These are phyloP conservation scores for Megalonaias nervosa DNA, from an alignment of 1,140 invertebrate species.

Conservation along the genomic window DNA sequence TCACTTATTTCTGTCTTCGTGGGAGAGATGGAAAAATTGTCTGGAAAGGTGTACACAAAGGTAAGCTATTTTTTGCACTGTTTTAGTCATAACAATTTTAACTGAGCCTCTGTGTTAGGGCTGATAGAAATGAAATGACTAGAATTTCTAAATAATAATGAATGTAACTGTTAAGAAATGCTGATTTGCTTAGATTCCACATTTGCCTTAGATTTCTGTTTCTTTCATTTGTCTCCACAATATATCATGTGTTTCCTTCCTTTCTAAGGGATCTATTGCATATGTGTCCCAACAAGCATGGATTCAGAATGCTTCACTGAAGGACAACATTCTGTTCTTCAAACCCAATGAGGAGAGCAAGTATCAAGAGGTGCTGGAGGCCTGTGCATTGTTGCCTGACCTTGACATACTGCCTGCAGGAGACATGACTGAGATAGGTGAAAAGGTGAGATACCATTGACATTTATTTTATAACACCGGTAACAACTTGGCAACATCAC, in stretches of 20 bases:
- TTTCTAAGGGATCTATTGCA: conserved; percentile 70
- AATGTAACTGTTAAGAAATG: background rate
- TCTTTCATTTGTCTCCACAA: no score
- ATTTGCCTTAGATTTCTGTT: background rate
- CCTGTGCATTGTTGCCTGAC: conserved; percentile 79
- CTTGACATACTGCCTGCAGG: conserved; percentile 80
- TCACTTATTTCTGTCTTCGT: conserved; percentile 76
- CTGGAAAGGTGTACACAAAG: conserved; percentile 58
- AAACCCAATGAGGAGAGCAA: conserved; percentile 68
- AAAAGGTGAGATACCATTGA: conserved; percentile 51
- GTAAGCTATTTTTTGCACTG: conserved; percentile 31
- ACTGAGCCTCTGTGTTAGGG: background rate
- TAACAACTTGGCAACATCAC: no score
- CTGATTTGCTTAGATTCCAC: background rate
- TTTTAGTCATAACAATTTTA: background rate
- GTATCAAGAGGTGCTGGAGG: conserved; percentile 73
- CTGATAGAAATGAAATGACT: background rate
- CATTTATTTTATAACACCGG: no score
- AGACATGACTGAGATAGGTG: conserved; percentile 77
- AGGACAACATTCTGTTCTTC: conserved; percentile 80
- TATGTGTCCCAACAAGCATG: conserved; percentile 87
- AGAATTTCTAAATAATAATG: background rate
- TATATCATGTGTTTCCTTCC: no score
- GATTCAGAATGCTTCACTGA: conserved; percentile 78
- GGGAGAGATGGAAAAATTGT: conserved; percentile 72